Evolutionary conservation across 2,113 vertebrate species (phyloP).

Genomic region (Dendrocopos noguchii): DNA sequence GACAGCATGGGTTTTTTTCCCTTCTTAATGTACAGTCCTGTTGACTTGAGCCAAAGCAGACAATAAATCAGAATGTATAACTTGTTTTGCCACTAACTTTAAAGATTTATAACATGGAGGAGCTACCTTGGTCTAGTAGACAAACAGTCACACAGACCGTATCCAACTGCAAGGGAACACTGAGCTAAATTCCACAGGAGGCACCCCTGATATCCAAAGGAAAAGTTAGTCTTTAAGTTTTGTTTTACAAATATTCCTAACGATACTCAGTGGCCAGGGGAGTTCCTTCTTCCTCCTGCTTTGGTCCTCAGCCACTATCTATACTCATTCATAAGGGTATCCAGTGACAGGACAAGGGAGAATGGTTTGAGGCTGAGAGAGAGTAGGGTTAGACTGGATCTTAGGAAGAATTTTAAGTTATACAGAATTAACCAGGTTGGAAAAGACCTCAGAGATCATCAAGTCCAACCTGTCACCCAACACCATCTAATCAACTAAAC

Average conservation of each 20-base stretch:
- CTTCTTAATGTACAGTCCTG: constrained; percentile 70
- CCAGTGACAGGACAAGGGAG: too few relatives aligned
- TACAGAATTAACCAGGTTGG: too few relatives aligned
- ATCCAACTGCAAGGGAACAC: neutral
- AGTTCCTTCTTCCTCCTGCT: neutral
- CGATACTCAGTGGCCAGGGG: neutral
- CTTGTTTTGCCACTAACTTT: constrained; percentile 57
- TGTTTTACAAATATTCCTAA: neutral
- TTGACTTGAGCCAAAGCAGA: constrained; percentile 66
- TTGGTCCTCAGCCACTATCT: neutral
- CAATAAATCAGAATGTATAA: constrained; percentile 68
- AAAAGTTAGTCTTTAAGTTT: neutral
- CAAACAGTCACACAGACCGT: constrained; percentile 13
- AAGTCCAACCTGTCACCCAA: too few relatives aligned
- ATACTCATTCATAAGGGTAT: too few relatives aligned
- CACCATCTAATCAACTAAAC: too few relatives aligned
- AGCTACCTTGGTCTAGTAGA: neutral
- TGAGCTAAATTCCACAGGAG: neutral
- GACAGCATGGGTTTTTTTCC: neutral
- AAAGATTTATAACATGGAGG: constrained; percentile 39
- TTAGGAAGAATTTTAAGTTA: too few relatives aligned
- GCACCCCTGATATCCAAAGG: neutral
- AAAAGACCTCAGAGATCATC: too few relatives aligned
- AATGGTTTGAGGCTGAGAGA: too few relatives aligned
- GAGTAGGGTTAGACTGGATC: too few relatives aligned